Percentiles rank a stretch among this genome's conserved stretches.
These are phyloP conservation scores for Edolisoma coerulescens DNA, from an alignment of 2,113 vertebrate species.

Conservation along the genomic window DNA sequence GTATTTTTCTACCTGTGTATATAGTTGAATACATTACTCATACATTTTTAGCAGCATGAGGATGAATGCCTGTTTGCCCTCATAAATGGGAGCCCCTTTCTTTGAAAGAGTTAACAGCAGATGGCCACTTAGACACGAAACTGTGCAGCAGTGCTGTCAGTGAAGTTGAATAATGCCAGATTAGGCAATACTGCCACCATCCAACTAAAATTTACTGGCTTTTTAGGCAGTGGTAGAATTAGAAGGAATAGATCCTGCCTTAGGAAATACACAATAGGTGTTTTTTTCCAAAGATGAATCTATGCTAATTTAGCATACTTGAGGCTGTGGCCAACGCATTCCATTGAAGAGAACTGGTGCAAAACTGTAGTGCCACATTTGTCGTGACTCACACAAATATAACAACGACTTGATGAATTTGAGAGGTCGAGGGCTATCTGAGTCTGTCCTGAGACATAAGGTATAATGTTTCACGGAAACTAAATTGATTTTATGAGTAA, in stretches of 20 bases:
- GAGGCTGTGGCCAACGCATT: background rate
- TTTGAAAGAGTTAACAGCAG: conserved; percentile 25
- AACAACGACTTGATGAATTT: background rate
- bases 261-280: background rate
- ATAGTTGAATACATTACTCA: background rate
- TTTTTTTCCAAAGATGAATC: background rate
- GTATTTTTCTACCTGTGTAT: background rate
- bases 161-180: background rate
- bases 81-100: background rate
- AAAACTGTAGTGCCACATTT: background rate
- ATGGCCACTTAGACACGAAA: conserved; percentile 1
- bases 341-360: background rate
- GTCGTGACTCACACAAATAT: background rate
- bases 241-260: background rate
- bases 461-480: background rate
- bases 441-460: background rate
- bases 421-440: background rate
- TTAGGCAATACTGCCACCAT: background rate
- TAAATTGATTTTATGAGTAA: background rate
- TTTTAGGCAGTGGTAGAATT: background rate
- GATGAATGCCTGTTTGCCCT: background rate
- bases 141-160: background rate
- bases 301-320: background rate
- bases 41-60: background rate
- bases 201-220: background rate